Evolutionary conservation across 2,888 invertebrate species (phyloP), one percentile per base, ranked within the genome.

Genomic region (Altica lythri): DNA sequence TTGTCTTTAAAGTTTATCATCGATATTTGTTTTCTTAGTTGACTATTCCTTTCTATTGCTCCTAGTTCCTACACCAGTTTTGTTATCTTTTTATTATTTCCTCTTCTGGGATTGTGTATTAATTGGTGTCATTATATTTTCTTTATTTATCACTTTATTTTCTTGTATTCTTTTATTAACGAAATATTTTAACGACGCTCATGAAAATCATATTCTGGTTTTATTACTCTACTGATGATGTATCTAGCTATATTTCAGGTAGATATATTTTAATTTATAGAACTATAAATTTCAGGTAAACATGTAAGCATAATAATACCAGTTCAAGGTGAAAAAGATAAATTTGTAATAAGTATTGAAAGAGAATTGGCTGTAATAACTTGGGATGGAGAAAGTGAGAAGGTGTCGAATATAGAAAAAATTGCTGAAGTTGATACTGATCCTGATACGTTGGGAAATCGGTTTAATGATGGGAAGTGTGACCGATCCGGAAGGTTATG

Each of bases 401-500:
- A 77, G 51, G 72, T 79, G 2, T 79, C 79, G 17, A 76, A 81
- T 4, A 67, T 81, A 1, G 75, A 78, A 29, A 73, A 73, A 18
- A 63, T 88, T 2, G 78, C 79, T 0, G 82, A 83, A 63, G 83
- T 88, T 2, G 85, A 84, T 67, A 70, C 74, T 2, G 80, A 81
- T 56, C 79, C 79, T 17, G 49, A 49, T 5, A n/a, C 16, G 19
- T 62, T 71, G 1, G 75, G 66, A 3, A 88, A 87, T 71, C 80
- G 88, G 67, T 81, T 90, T 68, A 92, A 92, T 65, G 91, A 92
- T 69, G 91, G 85, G 29, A 92, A 92, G 75, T 86, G 87, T 32
- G 91, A 91, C 71, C 83, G 86, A 6, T 73, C 76, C 2, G 91
- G 91, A 9, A 78, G 89, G 50, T 78, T 92, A 38, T 90, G 87